Percentiles rank a stretch among this genome's conserved stretches.
phyloP scores from a whole-genome alignment of 2,797 vertebrate species.

The Gymnothorax reevesii region DNA sequence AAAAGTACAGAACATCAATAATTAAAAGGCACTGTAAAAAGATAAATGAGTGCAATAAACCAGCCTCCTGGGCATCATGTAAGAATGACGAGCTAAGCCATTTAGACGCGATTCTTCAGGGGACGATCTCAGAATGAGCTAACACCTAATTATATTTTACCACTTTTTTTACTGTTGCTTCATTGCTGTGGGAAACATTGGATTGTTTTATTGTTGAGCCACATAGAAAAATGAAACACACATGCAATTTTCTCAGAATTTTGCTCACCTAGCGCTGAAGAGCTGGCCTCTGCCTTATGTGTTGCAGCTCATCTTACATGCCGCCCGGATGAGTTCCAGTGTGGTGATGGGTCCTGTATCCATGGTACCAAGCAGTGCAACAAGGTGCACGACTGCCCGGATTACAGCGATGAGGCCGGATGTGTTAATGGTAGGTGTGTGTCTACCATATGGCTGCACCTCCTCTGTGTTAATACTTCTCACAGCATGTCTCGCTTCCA shows the following conservation, averaged over 20 bases:
- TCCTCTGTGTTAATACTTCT: conserved; percentile 50
- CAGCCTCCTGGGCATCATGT: conserved; percentile 37
- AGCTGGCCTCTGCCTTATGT: conserved; percentile 20
- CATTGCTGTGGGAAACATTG: background rate
- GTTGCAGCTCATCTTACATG: conserved; percentile 83
- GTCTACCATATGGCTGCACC: background rate
- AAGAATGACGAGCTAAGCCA: conserved; percentile 22
- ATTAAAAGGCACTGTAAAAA: conserved; percentile 71
- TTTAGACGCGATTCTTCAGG: background rate
- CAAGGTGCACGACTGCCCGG: conserved; percentile 85
- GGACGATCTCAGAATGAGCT: conserved; percentile 5
- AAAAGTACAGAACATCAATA: conserved; percentile 66
- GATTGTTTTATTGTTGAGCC: background rate
- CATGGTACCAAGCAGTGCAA: conserved; percentile 90
- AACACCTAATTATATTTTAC: conserved; percentile 15
- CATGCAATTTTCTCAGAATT: background rate
- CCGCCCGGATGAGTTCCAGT: conserved; percentile 91
- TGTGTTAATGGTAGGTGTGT: conserved; percentile 81
- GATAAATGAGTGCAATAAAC: conserved; percentile 70
- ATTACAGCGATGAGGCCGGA: conserved; percentile 90
- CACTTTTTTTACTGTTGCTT: background rate
- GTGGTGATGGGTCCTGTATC: conserved; percentile 90
- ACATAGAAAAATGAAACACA: background rate
- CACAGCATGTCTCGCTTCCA: background rate
- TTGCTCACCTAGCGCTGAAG: background rate